These are phyloP conservation scores for Aspiorhynchus laticeps DNA, from an alignment of 2,113 vertebrate species.

Conservation along the genomic window DNA sequence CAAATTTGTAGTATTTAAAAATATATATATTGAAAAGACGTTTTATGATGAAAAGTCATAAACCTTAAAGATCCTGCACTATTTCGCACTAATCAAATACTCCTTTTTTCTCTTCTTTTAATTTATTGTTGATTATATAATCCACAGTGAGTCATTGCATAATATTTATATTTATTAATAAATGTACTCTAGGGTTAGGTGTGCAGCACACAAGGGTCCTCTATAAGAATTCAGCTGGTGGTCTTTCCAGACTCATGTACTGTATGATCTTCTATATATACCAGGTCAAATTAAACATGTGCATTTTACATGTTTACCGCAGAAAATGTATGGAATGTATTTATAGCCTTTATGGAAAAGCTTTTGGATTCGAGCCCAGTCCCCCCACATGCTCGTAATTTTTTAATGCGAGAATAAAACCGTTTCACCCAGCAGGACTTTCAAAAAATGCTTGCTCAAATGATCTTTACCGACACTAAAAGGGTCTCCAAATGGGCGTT, in stretches of 20 bases:
- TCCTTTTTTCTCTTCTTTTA: neutral
- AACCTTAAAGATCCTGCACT: neutral
- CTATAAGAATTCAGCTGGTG: constrained; percentile 7
- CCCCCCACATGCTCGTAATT: constrained; percentile 51
- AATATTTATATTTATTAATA: neutral
- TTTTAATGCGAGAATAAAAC: constrained; percentile 58
- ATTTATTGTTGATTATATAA: neutral
- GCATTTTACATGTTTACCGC: constrained; percentile 40
- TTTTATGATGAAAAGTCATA: neutral
- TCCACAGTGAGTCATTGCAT: neutral
- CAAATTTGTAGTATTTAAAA: neutral
- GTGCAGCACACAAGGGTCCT: neutral
- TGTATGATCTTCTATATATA: constrained; percentile 38
- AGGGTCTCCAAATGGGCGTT: neutral
- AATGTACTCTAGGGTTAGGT: neutral
- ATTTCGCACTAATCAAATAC: neutral
- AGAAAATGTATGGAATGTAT: constrained; percentile 72
- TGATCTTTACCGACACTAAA: constrained; percentile 61
- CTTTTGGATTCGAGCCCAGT: constrained; percentile 42
- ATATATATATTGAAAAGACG: neutral
- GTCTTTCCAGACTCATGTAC: constrained; percentile 4
- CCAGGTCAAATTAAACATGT: constrained; percentile 44
- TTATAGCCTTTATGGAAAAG: constrained; percentile 62
- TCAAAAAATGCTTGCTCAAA: constrained; percentile 60
- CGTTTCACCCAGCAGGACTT: constrained; percentile 57